phyloP scores from a whole-genome alignment of 2,888 invertebrate genomes.

The Amitus sp. region DNA sequence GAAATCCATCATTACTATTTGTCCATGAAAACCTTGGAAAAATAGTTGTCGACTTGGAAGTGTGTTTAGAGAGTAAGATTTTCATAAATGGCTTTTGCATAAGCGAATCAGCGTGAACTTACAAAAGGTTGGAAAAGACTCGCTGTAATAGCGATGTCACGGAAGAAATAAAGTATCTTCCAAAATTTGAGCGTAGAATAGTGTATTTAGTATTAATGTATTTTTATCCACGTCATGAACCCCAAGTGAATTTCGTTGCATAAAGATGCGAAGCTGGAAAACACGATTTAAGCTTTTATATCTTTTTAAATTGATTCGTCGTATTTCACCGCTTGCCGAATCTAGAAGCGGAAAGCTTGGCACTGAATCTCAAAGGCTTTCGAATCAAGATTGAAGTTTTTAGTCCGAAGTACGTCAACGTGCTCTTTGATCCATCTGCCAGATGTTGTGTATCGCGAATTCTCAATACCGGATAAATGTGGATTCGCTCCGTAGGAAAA shows the following conservation, averaged over 20 bases:
- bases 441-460: conserved; percentile 30
- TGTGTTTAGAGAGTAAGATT: too few species aligned
- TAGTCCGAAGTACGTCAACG: conserved; percentile 17
- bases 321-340: conserved; percentile 15
- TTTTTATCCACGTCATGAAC: not conserved
- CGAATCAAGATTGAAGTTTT: conserved; percentile 33
- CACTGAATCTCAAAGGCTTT: conserved; percentile 28
- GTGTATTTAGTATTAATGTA: not conserved
- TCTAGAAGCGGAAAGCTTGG: conserved; percentile 27
- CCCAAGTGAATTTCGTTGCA: conserved; percentile 6
- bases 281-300: conserved; percentile 12
- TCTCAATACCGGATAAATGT: conserved; percentile 19
- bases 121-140: too few species aligned
- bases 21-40: too few species aligned
- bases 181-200: too few species aligned
- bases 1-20: too few species aligned
- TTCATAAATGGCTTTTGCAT: too few species aligned
- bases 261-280: conserved; percentile 5
- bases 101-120: too few species aligned
- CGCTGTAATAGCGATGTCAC: too few species aligned
- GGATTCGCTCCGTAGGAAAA: conserved; percentile 23
- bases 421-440: conserved; percentile 33
- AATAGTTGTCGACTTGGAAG: too few species aligned
- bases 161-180: too few species aligned
- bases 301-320: conserved; percentile 28